phyloP scores from a whole-genome alignment of 2,113 vertebrate genomes.

The Leuciscus idus region DNA sequence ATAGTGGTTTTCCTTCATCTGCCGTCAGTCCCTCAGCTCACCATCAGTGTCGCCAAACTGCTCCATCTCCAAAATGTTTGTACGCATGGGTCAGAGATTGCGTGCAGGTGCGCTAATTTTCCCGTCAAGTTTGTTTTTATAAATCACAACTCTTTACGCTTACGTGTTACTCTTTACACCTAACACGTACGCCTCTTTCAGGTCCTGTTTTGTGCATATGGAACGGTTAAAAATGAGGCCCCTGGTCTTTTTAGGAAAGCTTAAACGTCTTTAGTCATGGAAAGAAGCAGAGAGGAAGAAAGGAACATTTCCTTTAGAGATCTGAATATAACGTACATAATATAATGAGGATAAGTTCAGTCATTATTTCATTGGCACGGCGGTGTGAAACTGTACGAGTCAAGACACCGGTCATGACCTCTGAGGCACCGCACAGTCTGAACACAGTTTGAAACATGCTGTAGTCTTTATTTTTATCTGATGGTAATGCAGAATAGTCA shows the following conservation, averaged over 20 bases:
- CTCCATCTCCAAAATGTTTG: too few species aligned
- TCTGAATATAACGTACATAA: background rate
- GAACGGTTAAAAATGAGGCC: too few species aligned
- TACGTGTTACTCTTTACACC: too few species aligned
- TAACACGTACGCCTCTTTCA: too few species aligned
- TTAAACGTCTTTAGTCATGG: background rate
- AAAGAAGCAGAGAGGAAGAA: background rate
- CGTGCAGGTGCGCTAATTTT: too few species aligned
- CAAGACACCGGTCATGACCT: background rate
- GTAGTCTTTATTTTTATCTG: background rate
- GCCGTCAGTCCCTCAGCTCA: too few species aligned
- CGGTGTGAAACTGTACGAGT: background rate
- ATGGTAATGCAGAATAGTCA: background rate
- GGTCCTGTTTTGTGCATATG: too few species aligned
- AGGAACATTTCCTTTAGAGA: background rate
- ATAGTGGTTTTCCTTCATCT: too few species aligned
- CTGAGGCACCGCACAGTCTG: background rate
- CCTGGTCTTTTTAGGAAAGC: conserved; percentile 3
- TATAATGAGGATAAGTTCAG: background rate
- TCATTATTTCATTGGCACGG: background rate
- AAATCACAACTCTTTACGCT: too few species aligned
- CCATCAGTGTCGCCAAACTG: too few species aligned
- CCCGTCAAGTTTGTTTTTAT: too few species aligned
- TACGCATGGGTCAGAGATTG: too few species aligned
- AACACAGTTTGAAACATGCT: background rate